Percentiles rank a stretch among this genome's conserved stretches.
These are phyloP conservation scores for Hyles lineata DNA, from an alignment of 2,888 invertebrate genomes.

Conservation along the genomic window DNA sequence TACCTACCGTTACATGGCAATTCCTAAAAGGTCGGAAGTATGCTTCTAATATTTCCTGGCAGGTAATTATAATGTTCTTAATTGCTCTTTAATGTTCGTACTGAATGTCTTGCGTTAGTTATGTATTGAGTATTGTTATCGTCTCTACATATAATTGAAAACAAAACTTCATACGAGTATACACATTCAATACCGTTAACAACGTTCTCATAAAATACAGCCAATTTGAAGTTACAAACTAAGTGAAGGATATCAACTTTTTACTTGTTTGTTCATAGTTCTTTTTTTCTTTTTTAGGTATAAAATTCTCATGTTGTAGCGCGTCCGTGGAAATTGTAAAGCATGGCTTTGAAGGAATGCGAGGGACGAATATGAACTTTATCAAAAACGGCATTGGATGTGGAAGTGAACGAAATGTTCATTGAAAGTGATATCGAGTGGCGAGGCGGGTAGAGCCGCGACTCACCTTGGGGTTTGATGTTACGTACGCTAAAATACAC, in stretches of 20 bases:
- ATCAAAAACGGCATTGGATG: slow-evolving; percentile 55
- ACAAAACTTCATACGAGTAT: not conserved
- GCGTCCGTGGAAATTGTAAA: not conserved
- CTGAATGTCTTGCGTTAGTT: slow-evolving; percentile 8
- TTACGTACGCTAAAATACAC: slow-evolving; percentile 79
- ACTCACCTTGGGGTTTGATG: slow-evolving; percentile 77
- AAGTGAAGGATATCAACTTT: slow-evolving; percentile 63
- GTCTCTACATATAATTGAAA: slow-evolving; percentile 3
- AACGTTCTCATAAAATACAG: slow-evolving; percentile 1
- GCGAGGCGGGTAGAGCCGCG: slow-evolving; percentile 60
- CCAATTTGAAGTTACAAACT: slow-evolving; percentile 40
- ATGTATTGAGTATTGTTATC: slow-evolving; percentile 6
- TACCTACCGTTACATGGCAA: slow-evolving; percentile 1
- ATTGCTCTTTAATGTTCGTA: not conserved
- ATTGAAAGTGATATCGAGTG: slow-evolving; percentile 57
- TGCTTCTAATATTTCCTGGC: not conserved
- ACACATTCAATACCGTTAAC: slow-evolving; percentile 3
- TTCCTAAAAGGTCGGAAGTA: not conserved
- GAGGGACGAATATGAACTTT: slow-evolving; percentile 10
- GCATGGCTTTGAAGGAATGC: not conserved
- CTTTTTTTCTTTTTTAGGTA: slow-evolving; percentile 49
- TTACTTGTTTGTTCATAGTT: slow-evolving; percentile 44
- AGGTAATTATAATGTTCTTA: slow-evolving; percentile 1
- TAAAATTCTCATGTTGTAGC: slow-evolving; percentile 27
- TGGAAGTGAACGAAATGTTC: slow-evolving; percentile 47